A percentile compares a stretch with the other conserved stretches of the same genome.
These are phyloP conservation scores for Tipula confusa DNA, from an alignment of 2,888 invertebrate species.

Conservation along the genomic window DNA sequence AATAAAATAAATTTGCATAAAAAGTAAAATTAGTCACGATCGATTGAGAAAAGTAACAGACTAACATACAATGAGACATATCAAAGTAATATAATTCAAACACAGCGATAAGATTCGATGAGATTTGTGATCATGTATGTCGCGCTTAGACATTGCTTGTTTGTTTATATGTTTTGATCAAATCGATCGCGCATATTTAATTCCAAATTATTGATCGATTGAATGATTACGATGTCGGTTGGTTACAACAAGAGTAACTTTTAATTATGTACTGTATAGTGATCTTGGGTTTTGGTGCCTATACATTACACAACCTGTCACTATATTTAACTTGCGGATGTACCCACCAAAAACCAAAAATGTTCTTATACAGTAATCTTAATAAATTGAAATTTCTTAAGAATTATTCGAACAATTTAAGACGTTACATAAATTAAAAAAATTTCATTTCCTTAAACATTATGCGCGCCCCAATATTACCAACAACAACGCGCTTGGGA, in stretches of 20 bases:
- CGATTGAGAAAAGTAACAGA: background rate
- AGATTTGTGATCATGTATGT: background rate
- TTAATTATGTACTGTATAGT: background rate
- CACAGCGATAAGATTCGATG: background rate
- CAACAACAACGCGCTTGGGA: background rate
- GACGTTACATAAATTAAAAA: background rate
- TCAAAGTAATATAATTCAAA: background rate
- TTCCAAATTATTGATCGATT: background rate
- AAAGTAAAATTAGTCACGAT: constrained; percentile 8
- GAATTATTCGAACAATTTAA: background rate
- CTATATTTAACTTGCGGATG: background rate
- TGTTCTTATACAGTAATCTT: background rate
- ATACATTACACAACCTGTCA: background rate
- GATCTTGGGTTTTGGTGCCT: background rate
- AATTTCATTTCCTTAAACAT: background rate
- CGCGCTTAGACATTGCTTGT: background rate
- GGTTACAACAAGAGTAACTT: too few relatives aligned
- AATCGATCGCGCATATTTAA: background rate
- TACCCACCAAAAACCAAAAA: background rate
- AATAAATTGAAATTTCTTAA: background rate
- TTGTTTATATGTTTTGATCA: background rate
- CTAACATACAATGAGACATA: constrained; percentile 8
- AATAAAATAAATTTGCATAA: constrained; percentile 25
- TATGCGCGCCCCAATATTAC: background rate
- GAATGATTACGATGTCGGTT: background rate